Percentiles rank a stretch among this genome's conserved stretches.
phyloP scores from a whole-genome alignment of 2,113 vertebrate genomes.

The Ailurus styani region DNA sequence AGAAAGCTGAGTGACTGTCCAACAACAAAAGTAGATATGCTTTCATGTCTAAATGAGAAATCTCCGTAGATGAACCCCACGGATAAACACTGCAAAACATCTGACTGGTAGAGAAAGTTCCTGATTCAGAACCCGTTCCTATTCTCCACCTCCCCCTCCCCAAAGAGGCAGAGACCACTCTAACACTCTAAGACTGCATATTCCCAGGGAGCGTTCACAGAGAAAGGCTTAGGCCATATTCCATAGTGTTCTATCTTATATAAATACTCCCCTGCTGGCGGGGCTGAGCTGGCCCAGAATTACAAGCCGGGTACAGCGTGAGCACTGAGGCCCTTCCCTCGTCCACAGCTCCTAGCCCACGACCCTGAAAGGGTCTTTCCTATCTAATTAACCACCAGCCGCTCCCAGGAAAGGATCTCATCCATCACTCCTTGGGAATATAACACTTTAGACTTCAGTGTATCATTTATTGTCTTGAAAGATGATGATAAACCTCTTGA shows the following conservation, averaged over 20 bases:
- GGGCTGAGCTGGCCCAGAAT: neutral
- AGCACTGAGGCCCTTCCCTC: neutral
- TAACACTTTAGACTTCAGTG: neutral
- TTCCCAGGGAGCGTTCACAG: neutral
- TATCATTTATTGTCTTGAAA: constrained; percentile 37
- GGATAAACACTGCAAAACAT: neutral
- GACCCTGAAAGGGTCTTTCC: neutral
- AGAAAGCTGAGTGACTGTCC: neutral
- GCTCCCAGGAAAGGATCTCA: neutral
- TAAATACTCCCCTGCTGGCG: neutral
- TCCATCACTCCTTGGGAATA: neutral
- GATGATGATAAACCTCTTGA: constrained; percentile 9
- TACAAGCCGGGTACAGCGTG: neutral
- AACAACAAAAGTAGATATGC: neutral
- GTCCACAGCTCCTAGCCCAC: neutral
- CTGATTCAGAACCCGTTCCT: neutral
- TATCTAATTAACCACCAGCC: neutral
- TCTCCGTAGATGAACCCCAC: neutral
- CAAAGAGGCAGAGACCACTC: neutral
- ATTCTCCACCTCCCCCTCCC: too few species aligned
- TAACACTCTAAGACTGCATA: neutral
- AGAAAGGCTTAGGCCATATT: neutral
- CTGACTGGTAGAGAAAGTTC: neutral
- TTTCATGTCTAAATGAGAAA: neutral
- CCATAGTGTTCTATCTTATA: neutral